phyloP scores from a whole-genome alignment of 2,113 vertebrate species.

The Acrocephalus arundinaceus region DNA sequence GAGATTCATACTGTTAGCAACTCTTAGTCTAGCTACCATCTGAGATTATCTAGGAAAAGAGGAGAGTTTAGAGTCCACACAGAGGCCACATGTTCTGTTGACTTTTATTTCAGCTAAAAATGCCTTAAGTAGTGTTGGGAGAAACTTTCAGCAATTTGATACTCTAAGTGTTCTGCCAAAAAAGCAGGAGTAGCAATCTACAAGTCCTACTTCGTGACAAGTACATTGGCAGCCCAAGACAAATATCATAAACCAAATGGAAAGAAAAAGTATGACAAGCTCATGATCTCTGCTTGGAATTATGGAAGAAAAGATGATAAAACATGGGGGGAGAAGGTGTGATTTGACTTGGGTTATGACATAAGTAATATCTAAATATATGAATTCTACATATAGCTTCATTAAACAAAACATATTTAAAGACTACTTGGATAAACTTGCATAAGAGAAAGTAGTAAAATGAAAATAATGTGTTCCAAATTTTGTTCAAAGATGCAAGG shows the following conservation, averaged over 20 bases:
- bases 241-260: neutral
- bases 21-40: neutral
- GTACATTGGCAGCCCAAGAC: neutral
- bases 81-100: neutral
- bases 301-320: neutral
- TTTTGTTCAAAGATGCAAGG: neutral
- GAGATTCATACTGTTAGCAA: neutral
- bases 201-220: neutral
- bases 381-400: neutral
- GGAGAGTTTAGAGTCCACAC: neutral
- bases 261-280: neutral
- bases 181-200: neutral
- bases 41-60: neutral
- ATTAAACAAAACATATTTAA: conserved; percentile 6
- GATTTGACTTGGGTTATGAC: conserved; percentile 10
- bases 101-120: neutral
- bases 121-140: neutral
- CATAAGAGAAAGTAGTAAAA: neutral
- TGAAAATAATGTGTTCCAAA: neutral
- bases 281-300: conserved; percentile 30
- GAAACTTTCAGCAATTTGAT: neutral
- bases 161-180: neutral
- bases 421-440: neutral
- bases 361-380: neutral
- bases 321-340: neutral